Conservation (phyloP, 2,113 vertebrate species). For the Ondatra zibethicus region DNA sequence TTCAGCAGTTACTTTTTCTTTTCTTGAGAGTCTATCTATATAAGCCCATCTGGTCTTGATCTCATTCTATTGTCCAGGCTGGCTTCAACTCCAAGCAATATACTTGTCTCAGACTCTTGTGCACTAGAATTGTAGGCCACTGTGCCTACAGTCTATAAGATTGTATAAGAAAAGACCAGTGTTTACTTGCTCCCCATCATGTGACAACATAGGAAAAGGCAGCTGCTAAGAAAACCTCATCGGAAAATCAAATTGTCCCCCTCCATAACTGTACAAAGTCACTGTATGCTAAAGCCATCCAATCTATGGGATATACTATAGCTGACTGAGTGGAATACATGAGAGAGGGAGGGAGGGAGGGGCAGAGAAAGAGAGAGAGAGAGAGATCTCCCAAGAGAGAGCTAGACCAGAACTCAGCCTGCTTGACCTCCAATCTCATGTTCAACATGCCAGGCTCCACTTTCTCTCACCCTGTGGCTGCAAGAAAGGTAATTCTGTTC, state of each 20-base stretch:
- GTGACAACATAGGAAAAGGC: neutral
- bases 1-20: neutral
- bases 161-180: neutral
- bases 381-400: neutral
- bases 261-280: neutral
- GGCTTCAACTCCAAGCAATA: no score
- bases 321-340: neutral
- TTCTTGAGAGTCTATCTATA: neutral
- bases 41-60: neutral
- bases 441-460: neutral
- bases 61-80: neutral
- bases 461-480: neutral
- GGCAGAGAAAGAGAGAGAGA: neutral
- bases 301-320: neutral
- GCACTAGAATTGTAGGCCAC: neutral
- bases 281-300: neutral
- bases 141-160: neutral
- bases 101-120: neutral
- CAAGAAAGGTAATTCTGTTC: slow-evolving; percentile 12
- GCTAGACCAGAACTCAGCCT: neutral
- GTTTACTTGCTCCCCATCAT: no score
- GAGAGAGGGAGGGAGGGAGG: neutral
- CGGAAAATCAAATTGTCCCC: neutral
- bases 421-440: neutral
- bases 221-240: neutral